Conservation (phyloP, 1,140 invertebrate species). For the Drosophila ficusphila region DNA sequence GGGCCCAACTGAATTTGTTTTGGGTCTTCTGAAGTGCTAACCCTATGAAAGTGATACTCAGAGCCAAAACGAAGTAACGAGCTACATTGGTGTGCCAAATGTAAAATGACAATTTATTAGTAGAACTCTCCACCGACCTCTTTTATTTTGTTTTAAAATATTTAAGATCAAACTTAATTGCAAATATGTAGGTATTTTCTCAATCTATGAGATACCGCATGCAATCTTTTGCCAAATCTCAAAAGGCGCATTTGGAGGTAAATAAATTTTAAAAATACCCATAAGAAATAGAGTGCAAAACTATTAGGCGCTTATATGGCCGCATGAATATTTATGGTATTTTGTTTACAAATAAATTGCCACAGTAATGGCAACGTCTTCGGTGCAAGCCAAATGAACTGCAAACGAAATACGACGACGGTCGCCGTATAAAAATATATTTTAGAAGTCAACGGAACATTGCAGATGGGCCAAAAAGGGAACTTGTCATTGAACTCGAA, state of each 20-base stretch:
- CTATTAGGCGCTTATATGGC: conserved; percentile 28
- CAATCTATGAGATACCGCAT: conserved; percentile 4
- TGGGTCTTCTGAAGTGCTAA: not conserved
- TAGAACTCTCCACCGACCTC: too few species aligned
- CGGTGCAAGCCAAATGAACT: conserved; percentile 64
- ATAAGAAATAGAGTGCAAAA: conserved; percentile 4
- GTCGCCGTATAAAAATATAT: conserved; percentile 23
- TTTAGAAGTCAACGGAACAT: conserved; percentile 13
- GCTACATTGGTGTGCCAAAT: too few species aligned
- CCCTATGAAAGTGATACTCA: not conserved
- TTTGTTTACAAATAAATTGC: conserved; percentile 48
- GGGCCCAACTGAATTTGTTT: not conserved
- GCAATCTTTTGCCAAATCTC: conserved; percentile 15
- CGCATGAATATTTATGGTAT: conserved; percentile 52
- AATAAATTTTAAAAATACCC: conserved; percentile 4
- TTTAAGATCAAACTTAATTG: not conserved
- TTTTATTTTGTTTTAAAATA: too few species aligned
- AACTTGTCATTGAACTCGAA: conserved; percentile 73
- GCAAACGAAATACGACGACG: conserved; percentile 39
- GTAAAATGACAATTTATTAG: too few species aligned
- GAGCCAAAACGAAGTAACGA: not conserved
- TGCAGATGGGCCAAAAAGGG: conserved; percentile 63
- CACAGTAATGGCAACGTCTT: conserved; percentile 14
- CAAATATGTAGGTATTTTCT: not conserved
- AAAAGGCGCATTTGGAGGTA: conserved; percentile 10